Percentiles rank a stretch among this genome's conserved stretches.
Conservation (phyloP, 2,113 vertebrate species). For the Cromileptes altivelis region DNA sequence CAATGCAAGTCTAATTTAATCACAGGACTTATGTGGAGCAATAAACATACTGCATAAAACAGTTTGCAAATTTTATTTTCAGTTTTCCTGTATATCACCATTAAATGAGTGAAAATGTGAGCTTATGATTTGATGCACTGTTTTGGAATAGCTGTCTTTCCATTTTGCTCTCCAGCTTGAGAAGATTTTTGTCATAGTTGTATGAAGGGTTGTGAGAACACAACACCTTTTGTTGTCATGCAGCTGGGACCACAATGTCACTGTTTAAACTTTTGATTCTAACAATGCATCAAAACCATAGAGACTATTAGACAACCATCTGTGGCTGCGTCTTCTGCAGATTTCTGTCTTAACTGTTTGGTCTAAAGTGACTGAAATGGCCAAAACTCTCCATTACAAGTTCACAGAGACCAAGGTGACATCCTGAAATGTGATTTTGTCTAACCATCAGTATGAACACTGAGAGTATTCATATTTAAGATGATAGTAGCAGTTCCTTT, state of each 20-base stretch:
- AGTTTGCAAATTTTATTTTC: too few relatives aligned
- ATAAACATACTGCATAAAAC: background rate
- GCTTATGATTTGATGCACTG: background rate
- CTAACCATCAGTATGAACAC: too few relatives aligned
- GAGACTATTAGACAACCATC: background rate
- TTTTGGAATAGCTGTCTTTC: background rate
- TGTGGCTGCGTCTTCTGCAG: background rate
- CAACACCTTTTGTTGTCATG: background rate
- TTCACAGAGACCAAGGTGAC: background rate
- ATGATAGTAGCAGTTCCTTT: background rate
- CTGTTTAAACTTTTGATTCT: background rate
- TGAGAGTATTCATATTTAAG: background rate
- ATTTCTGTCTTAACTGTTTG: background rate
- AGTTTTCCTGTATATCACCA: too few relatives aligned
- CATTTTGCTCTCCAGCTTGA: too few relatives aligned
- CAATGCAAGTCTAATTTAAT: too few relatives aligned
- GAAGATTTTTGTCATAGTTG: background rate
- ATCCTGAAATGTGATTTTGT: background rate
- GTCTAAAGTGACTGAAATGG: background rate
- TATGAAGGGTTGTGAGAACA: background rate
- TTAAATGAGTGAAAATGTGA: background rate
- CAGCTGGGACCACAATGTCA: background rate
- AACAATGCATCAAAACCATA: background rate
- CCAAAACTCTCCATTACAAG: background rate
- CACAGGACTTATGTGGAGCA: background rate